Conservation (phyloP, 30 jellyfish, hydroid and myxozoan genomes). For the Catostylus mosaicus region DNA sequence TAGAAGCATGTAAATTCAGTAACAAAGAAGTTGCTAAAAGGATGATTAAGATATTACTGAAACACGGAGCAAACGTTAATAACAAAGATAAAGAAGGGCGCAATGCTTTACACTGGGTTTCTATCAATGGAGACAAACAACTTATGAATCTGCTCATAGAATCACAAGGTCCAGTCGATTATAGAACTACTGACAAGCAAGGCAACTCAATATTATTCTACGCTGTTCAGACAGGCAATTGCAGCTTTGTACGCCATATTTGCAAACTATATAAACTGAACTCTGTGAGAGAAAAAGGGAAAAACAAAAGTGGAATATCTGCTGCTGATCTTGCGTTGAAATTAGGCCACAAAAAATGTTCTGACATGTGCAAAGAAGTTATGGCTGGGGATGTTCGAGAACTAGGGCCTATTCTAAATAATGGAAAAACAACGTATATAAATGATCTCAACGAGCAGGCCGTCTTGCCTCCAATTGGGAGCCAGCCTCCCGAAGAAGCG, state of each 20-base stretch:
- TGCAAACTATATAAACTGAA: conserved; percentile 50
- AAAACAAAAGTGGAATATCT: conserved; percentile 48
- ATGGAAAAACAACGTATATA: conserved; percentile 13
- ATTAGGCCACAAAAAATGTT: conserved; percentile 62
- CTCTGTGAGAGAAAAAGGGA: conserved; percentile 53
- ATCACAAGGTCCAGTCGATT: conserved; percentile 4
- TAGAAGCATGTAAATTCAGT: conserved; percentile 64
- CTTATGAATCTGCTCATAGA: conserved; percentile 24
- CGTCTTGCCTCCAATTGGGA: conserved; percentile 32
- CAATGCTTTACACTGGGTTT: conserved; percentile 68
- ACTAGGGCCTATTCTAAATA: conserved; percentile 3
- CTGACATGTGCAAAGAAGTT: conserved; percentile 51
- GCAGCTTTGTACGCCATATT: conserved; percentile 59
- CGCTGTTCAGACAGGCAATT: conserved; percentile 63
- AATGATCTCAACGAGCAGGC: conserved; percentile 26
- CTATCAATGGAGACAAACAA: conserved; percentile 43
- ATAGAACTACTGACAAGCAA: conserved; percentile 31
- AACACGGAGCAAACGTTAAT: conserved; percentile 55
- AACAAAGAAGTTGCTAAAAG: conserved; percentile 52
- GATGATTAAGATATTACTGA: conserved; percentile 52
- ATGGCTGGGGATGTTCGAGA: conserved; percentile 2
- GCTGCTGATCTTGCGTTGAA: conserved; percentile 73
- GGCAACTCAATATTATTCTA: conserved; percentile 60
- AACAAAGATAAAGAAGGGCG: conserved; percentile 58
- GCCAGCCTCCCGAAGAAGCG: neutral